Evolutionary conservation across 2,797 vertebrate genomes (phyloP), one percentile per base, ranked within the genome.

Genomic region (Mus caroli): DNA sequence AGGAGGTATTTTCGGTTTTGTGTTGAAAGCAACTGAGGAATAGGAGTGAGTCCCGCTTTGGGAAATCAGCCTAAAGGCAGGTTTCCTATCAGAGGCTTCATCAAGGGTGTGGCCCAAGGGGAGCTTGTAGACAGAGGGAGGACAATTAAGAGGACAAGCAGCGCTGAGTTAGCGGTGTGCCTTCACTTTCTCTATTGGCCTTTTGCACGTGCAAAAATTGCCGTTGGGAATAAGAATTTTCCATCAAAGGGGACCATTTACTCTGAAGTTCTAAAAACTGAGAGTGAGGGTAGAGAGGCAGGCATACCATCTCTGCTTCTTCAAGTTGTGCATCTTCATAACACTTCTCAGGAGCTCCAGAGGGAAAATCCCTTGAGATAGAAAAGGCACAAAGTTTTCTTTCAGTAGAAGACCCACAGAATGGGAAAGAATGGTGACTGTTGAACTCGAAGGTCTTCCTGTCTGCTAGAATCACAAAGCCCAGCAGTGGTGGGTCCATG

Each of bases 161-260:
- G 40, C 40, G 28, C 54, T 31, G 37, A 76, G n/a, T 88, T 58
- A 73, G 43, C 22, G 20, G 12, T 28, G 31, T 40, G 64, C 37
- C 71, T 96, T 97, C 78, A 89, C 91, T 95, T 91, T 97, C 40
- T 93, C 67, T 90, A 95, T 88, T 69, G 88, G 84, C 87, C 4
- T 73, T 92, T 67, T n/a, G 15, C 12, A 40, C 43, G 64, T 83
- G 78, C 96, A 89, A 93, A 92, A 91, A 67, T 84, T 96, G 78
- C 60, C 82, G 79, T 1, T 6, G n/a, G 93, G 75, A 85, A 77
- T 83, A 94, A 91, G 37, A 94, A 92, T 91, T 97, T 58, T 73
- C 54, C 24, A 46, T 96, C 89, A 91, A 94, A 73, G 94, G 91
- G 67, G 60, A 54, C 24, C 50, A n/a, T 94, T 94, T 78, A 58